These are phyloP conservation scores for Solenodon paradoxus DNA, from an alignment of 2,113 vertebrate genomes.

Conservation along the genomic window DNA sequence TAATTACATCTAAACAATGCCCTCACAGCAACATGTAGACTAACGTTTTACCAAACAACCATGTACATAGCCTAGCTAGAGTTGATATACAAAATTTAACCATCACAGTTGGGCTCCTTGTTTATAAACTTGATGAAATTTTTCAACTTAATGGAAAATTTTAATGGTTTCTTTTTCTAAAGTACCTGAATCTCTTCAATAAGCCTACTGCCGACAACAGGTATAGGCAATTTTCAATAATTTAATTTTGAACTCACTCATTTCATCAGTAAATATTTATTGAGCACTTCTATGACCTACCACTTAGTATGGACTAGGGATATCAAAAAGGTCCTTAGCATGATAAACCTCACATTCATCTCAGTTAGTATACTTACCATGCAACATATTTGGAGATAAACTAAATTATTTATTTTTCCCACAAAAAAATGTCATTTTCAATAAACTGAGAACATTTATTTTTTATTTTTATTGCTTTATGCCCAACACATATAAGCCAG, in stretches of 20 bases:
- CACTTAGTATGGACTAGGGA: background rate
- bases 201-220: background rate
- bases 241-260: background rate
- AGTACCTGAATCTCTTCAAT: background rate
- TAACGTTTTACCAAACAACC: background rate
- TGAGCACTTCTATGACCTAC: background rate
- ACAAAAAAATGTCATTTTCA: background rate
- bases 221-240: background rate
- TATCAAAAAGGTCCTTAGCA: background rate
- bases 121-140: background rate
- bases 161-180: conserved; percentile 19
- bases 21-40: background rate
- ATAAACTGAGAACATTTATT: background rate
- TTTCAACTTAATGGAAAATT: background rate
- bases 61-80: background rate
- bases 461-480: background rate
- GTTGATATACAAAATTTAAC: background rate
- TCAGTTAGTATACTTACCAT: background rate
- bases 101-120: background rate
- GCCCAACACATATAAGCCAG: background rate
- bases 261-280: background rate
- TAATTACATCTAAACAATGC: background rate
- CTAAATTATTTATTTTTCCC: background rate
- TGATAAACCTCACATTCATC: background rate
- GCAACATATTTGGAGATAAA: too few species aligned